Conservation (phyloP, 2,888 invertebrate genomes). For the Apotomis capreana region DNA sequence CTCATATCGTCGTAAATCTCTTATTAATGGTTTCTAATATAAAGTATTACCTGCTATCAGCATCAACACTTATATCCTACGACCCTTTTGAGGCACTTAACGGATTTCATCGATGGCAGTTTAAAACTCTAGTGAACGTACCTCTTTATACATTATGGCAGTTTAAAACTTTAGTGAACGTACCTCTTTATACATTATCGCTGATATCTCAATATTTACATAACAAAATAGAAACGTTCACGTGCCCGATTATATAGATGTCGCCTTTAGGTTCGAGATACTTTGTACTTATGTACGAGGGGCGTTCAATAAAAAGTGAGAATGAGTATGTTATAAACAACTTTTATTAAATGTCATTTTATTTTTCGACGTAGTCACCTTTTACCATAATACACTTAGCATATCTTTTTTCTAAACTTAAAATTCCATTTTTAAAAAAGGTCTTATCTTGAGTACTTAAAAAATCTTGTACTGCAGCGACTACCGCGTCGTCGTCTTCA, state of each 20-base stretch:
- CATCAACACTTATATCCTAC: background rate
- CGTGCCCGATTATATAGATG: slow-evolving; percentile 13
- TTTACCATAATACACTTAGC: no score
- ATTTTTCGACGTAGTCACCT: no score
- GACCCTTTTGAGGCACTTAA: background rate
- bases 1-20: background rate
- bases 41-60: background rate
- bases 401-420: no score
- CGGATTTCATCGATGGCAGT: background rate
- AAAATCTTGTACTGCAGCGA: no score
- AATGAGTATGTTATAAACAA: no score
- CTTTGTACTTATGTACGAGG: background rate
- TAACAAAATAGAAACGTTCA: slow-evolving; percentile 17
- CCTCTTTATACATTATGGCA: background rate
- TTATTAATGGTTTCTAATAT: no score
- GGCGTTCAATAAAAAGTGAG: no score
- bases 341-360: no score
- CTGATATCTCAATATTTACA: slow-evolving; percentile 27
- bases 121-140: background rate
- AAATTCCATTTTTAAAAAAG: no score
- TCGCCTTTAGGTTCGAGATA: background rate
- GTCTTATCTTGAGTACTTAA: no score
- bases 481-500: no score
- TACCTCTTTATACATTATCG: slow-evolving; percentile 1
- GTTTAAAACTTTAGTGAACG: background rate